Base-by-base conservation (phyloP, 2,113 vertebrate species). In the Pimephales promelas region DNA sequence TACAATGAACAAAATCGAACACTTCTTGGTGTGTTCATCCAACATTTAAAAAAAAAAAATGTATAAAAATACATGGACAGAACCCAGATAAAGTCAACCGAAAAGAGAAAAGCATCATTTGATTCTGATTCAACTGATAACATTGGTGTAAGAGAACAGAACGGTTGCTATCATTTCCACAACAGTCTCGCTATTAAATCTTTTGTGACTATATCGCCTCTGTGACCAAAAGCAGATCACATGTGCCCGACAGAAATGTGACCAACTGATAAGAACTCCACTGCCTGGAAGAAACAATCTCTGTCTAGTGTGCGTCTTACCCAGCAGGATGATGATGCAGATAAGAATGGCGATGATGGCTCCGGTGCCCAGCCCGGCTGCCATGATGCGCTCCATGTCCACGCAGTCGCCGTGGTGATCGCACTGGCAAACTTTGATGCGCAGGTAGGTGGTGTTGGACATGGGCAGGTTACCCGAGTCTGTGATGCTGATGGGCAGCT, bases 331-430 rank as follows among this genome's bases (percentile, higher is more conserved):
- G 91, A 99, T 98, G 91, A 99, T 98, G 79, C 97, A 98, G 43
- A 98, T 95, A 20, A 99, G 96, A 91, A 99, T 99, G 72, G 97
- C 96, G 11, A 99, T 97, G 89, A 99, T 98, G 79, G 97, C 97
- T 0, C 97, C 98, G 0, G 97, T 98, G 57, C 97, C 97, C 43
- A 99, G 94, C n/a, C 98, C 97, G 0, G 96, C 95, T 0, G 97
- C 97, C 79, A 97, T 96, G 5, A 98, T 97, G 11, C 96, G 91
- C 71, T 98, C 96, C 88, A 97, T 96, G 5, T 97, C 96, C 2
- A 97, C 96, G 68, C 98, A 99, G 92, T 98, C 97, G 54, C 98
- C 97, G 0, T 98, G 98, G 87, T 95, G 93, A 89, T 99, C 97
- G 77, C 98, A 99, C n/a, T 96, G 96, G 87, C 98, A 99, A 83